These are phyloP conservation scores for Chelon labrosus DNA, from an alignment of 2,797 vertebrate genomes.

Conservation along the genomic window DNA sequence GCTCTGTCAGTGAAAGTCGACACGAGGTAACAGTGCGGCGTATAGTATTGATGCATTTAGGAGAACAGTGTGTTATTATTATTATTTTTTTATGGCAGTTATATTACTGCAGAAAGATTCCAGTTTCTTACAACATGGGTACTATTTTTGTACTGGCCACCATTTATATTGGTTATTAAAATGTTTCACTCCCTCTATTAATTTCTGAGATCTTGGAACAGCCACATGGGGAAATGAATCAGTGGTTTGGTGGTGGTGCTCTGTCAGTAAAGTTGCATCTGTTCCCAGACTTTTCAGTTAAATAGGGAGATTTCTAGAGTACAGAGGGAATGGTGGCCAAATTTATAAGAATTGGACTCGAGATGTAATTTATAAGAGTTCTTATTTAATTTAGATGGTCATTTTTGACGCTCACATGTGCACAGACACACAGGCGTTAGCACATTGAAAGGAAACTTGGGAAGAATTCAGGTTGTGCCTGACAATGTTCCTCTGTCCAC, in stretches of 20 bases:
- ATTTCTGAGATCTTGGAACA: conserved; percentile 8
- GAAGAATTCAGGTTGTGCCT: conserved; percentile 48
- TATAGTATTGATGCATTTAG: conserved; percentile 11
- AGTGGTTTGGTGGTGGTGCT: background rate
- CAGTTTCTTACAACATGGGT: background rate
- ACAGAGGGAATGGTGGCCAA: background rate
- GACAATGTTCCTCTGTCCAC: conserved; percentile 79
- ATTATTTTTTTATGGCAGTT: background rate
- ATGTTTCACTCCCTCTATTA: background rate
- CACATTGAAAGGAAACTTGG: conserved; percentile 54
- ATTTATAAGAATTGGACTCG: conserved; percentile 1
- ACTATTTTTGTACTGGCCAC: background rate
- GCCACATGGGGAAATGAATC: background rate
- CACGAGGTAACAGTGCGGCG: conserved; percentile 8
- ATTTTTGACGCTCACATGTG: conserved; percentile 22
- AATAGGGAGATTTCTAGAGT: background rate
- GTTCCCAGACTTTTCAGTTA: conserved; percentile 2
- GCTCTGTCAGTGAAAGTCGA: conserved; percentile 27
- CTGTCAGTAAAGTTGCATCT: background rate
- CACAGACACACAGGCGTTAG: conserved; percentile 25
- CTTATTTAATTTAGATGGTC: conserved; percentile 12
- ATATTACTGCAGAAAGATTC: background rate
- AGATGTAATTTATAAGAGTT: conserved; percentile 13
- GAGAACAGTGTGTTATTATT: background rate
- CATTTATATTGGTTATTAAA: background rate